These are phyloP conservation scores for Amphibalanus amphitrite DNA, from an alignment of 1,140 invertebrate species.

Conservation along the genomic window DNA sequence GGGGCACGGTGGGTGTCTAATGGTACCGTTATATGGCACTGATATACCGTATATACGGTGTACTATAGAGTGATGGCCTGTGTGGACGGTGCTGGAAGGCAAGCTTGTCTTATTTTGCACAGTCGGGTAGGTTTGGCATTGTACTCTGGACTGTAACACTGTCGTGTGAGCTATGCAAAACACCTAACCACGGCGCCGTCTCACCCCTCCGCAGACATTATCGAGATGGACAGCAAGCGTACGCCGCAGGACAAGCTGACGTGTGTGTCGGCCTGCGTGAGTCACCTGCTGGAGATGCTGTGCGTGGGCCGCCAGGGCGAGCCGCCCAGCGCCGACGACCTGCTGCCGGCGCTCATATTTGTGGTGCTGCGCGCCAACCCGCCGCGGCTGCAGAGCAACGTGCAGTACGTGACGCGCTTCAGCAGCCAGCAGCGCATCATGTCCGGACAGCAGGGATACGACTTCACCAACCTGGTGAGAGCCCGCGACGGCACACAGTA, in stretches of 20 bases:
- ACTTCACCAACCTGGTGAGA: conserved; percentile 90
- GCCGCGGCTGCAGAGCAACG: conserved; percentile 89
- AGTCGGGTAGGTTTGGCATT: too few relatives aligned
- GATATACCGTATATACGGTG: too few relatives aligned
- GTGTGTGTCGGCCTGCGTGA: conserved; percentile 24
- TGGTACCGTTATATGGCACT: too few relatives aligned
- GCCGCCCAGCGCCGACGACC: conserved; percentile 87
- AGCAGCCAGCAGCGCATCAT: conserved; percentile 78
- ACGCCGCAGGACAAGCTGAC: conserved; percentile 37
- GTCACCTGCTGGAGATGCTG: conserved; percentile 15
- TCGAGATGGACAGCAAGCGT: conserved; percentile 38
- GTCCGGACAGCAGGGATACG: conserved; percentile 95
- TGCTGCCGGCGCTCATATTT: conserved; percentile 91
- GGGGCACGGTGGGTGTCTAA: too few relatives aligned
- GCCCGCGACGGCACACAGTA: not conserved
- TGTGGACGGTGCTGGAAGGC: too few relatives aligned
- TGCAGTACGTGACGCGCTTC: conserved; percentile 89
- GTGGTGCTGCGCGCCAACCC: conserved; percentile 95
- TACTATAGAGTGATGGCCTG: too few relatives aligned
- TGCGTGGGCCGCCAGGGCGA: conserved; percentile 29
- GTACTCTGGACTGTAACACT: too few relatives aligned
- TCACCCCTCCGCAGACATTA: conserved; percentile 26
- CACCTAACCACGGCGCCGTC: too few relatives aligned
- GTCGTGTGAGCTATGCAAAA: too few relatives aligned
- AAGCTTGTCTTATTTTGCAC: too few relatives aligned